These are phyloP conservation scores for Achroia grisella DNA, from an alignment of 1,140 invertebrate genomes.

Conservation along the genomic window DNA sequence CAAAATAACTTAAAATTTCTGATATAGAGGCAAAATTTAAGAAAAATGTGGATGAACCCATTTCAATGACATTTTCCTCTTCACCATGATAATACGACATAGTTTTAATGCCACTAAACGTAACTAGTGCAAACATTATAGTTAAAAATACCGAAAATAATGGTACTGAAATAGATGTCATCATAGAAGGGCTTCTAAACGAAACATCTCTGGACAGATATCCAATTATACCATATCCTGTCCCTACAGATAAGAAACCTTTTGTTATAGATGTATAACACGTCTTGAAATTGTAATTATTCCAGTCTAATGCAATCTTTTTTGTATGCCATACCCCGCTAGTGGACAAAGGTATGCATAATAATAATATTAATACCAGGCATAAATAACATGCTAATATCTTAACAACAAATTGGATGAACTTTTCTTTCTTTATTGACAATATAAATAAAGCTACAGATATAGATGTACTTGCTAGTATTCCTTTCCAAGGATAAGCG, in stretches of 20 bases:
- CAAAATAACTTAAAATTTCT: constrained; percentile 48
- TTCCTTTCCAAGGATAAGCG: constrained; percentile 34
- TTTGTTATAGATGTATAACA: constrained; percentile 26
- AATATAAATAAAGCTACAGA: constrained; percentile 30
- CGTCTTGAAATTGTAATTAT: constrained; percentile 19
- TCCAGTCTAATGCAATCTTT: constrained; percentile 33
- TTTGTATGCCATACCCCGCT: constrained; percentile 48
- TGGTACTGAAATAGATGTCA: constrained; percentile 38
- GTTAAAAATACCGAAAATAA: constrained; percentile 38
- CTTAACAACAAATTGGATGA: constrained; percentile 33
- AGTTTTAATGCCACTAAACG: constrained; percentile 48
- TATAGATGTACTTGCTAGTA: constrained; percentile 23
- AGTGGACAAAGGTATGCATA: constrained; percentile 44
- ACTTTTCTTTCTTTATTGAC: constrained; percentile 40
- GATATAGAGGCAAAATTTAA: constrained; percentile 37
- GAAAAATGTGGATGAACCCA: constrained; percentile 40
- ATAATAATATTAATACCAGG: constrained; percentile 35
- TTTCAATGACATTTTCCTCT: constrained; percentile 48
- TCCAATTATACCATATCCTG: constrained; percentile 43
- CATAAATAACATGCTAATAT: constrained; percentile 31
- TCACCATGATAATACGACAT: constrained; percentile 57
- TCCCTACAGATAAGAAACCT: constrained; percentile 40
- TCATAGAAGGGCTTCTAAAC: constrained; percentile 54
- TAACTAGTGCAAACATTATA: constrained; percentile 34
- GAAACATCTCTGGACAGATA: constrained; percentile 40